Evolutionary conservation across 2,888 invertebrate genomes (phyloP).

Genomic region (Microdon myrmicae): DNA sequence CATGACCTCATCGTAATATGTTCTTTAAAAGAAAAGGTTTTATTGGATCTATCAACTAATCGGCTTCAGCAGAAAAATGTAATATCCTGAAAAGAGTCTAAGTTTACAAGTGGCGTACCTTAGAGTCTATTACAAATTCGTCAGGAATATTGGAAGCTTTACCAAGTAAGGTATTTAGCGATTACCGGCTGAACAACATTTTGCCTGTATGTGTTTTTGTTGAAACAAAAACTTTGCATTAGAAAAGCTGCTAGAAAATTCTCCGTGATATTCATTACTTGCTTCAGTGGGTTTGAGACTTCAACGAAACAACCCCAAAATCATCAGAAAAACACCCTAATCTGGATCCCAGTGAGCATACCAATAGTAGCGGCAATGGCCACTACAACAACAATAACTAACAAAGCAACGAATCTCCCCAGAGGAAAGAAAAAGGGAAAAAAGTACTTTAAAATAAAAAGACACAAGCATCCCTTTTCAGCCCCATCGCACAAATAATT

Average conservation of each 20-base stretch:
- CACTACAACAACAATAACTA: slow-evolving; percentile 20
- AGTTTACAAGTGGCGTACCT: no score
- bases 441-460: slow-evolving; percentile 23
- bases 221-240: no score
- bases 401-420: slow-evolving; percentile 35
- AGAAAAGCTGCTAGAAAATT: slow-evolving; percentile 40
- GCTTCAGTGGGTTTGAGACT: slow-evolving; percentile 44
- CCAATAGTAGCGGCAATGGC: slow-evolving; percentile 12
- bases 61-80: no score
- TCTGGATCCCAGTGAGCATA: slow-evolving; percentile 21
- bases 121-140: no score
- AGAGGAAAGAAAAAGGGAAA: slow-evolving; percentile 17
- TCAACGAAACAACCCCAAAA: slow-evolving; percentile 34
- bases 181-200: no score
- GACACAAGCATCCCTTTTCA: slow-evolving; percentile 48
- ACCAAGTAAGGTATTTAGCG: no score
- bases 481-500: slow-evolving; percentile 48
- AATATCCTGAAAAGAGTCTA: no score
- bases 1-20: no score
- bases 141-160: no score
- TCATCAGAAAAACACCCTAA: slow-evolving; percentile 26
- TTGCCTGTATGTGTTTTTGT: no score
- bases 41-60: no score
- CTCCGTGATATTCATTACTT: slow-evolving; percentile 51
- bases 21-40: no score